Conservation (phyloP, 1,140 invertebrate genomes). For the Meloidogyne hapla region DNA sequence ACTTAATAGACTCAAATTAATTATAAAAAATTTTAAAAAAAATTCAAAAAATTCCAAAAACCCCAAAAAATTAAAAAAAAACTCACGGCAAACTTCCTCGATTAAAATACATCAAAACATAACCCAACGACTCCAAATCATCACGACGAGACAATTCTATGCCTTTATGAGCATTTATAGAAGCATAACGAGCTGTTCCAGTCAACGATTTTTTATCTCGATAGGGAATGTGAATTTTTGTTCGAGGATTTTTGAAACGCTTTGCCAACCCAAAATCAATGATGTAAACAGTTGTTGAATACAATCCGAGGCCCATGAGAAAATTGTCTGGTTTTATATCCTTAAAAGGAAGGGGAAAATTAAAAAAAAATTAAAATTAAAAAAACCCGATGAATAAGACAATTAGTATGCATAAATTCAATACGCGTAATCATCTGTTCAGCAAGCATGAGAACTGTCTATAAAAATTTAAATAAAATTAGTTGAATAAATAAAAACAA, state of each 20-base stretch:
- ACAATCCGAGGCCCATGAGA: constrained; percentile 81
- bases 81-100: constrained; percentile 79
- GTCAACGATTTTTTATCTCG: constrained; percentile 95
- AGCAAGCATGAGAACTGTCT: constrained; percentile 85
- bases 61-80: no score
- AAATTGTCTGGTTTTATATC: constrained; percentile 69
- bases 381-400: constrained; percentile 71
- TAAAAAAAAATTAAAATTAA: no score
- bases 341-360: constrained; percentile 67
- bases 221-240: constrained; percentile 84
- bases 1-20: no score
- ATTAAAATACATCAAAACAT: constrained; percentile 93
- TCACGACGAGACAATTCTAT: constrained; percentile 74
- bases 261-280: constrained; percentile 97
- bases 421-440: constrained; percentile 82
- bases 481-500: neutral
- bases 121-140: constrained; percentile 93
- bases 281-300: constrained; percentile 82
- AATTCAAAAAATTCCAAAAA: no score
- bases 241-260: constrained; percentile 76
- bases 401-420: constrained; percentile 72
- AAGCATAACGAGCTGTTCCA: constrained; percentile 92
- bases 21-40: no score
- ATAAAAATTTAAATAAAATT: neutral
- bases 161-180: constrained; percentile 84